Conservation (phyloP, 2,797 vertebrate genomes). For the Melanotaenia boesemani region DNA sequence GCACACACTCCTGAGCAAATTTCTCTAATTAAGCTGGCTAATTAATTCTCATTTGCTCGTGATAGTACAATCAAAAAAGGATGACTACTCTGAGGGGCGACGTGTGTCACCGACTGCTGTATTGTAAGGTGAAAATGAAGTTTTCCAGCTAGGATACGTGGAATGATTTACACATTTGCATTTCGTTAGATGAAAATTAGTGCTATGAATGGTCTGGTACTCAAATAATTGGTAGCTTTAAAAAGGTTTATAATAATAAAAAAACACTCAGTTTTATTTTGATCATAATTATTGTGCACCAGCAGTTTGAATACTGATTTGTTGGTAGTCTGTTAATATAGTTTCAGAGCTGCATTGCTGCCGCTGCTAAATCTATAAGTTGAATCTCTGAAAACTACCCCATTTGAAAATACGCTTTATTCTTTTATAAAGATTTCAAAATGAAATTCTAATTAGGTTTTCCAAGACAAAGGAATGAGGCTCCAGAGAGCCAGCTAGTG, state of each 20-base stretch:
- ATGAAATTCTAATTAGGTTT: conserved; percentile 51
- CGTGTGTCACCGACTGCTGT: conserved; percentile 32
- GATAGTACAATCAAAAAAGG: conserved; percentile 58
- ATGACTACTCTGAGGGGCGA: conserved; percentile 55
- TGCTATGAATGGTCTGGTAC: conserved; percentile 1
- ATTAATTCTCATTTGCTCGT: conserved; percentile 81
- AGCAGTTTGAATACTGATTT: conserved; percentile 34
- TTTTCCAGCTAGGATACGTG: conserved; percentile 58
- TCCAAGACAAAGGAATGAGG: conserved; percentile 44
- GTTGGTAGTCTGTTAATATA: conserved; percentile 19
- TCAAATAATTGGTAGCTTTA: conserved; percentile 11
- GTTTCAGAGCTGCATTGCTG: conserved; percentile 5
- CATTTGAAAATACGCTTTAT: conserved; percentile 27
- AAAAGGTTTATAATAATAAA: conserved; percentile 6
- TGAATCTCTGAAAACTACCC: conserved; percentile 37
- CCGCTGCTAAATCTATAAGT: conserved; percentile 11
- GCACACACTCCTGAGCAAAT: conserved; percentile 48
- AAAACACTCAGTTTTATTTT: conserved; percentile 13
- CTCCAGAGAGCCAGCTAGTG: conserved; percentile 18
- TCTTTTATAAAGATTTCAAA: conserved; percentile 45
- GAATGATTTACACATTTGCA: conserved; percentile 71
- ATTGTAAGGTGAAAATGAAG: conserved; percentile 63
- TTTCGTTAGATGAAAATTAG: conserved; percentile 52
- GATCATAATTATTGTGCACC: conserved; percentile 39
- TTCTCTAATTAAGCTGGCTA: conserved; percentile 71